Conservation (phyloP, 2,888 invertebrate species). For the Acleris cristana region DNA sequence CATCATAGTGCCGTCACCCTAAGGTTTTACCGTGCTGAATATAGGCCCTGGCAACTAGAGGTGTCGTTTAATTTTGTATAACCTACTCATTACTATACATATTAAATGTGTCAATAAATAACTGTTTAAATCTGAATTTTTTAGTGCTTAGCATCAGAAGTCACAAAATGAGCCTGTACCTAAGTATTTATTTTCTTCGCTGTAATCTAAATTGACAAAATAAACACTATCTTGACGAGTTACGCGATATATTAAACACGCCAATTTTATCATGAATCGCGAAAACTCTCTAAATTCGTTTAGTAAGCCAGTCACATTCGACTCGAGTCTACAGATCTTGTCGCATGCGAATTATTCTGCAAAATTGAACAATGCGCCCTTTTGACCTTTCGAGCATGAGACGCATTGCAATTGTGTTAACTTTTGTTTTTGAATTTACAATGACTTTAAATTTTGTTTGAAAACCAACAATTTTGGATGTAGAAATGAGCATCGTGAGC, state of each 20-base stretch:
- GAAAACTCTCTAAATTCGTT: conserved; percentile 20
- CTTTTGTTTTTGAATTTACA: not conserved
- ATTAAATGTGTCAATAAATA: too few species aligned
- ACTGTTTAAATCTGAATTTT: too few species aligned
- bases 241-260: not conserved
- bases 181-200: not conserved
- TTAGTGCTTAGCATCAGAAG: too few species aligned
- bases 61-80: too few species aligned
- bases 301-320: conserved; percentile 27
- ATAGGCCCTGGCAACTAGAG: too few species aligned
- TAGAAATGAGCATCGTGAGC: not conserved
- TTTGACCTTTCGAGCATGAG: conserved; percentile 26
- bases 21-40: too few species aligned
- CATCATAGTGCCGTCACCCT: too few species aligned
- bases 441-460: too few species aligned
- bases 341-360: conserved; percentile 29
- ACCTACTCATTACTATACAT: too few species aligned
- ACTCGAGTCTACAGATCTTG: conserved; percentile 12
- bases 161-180: too few species aligned
- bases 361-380: conserved; percentile 24
- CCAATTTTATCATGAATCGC: conserved; percentile 5
- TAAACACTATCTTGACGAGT: not conserved
- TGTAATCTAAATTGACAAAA: not conserved
- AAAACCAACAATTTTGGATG: not conserved
- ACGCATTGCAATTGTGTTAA: conserved; percentile 7